These are phyloP conservation scores for Epinotia ramella DNA, from an alignment of 2,888 invertebrate genomes.

Conservation along the genomic window DNA sequence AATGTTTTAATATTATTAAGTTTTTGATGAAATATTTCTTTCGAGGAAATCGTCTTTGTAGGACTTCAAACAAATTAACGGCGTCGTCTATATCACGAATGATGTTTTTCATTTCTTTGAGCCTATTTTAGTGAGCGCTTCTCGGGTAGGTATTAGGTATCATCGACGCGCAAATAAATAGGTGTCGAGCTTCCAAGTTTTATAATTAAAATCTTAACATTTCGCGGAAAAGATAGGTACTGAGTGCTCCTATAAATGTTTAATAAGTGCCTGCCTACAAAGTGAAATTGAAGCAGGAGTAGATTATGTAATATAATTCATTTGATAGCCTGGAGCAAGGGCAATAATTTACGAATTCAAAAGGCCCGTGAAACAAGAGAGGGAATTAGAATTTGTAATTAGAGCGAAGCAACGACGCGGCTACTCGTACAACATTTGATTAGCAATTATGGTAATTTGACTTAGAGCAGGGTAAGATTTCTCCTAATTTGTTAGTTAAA, in stretches of 20 bases:
- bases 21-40: constrained; percentile 74
- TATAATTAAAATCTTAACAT: constrained; percentile 29
- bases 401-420: constrained; percentile 74
- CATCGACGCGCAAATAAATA: constrained; percentile 34
- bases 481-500: constrained; percentile 83
- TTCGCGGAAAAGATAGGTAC: constrained; percentile 1
- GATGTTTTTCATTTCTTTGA: constrained; percentile 61
- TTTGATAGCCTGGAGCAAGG: constrained; percentile 71
- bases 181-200: constrained; percentile 24
- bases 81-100: constrained; percentile 59
- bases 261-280: constrained; percentile 40
- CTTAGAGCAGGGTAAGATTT: constrained; percentile 84
- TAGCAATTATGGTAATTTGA: constrained; percentile 85
- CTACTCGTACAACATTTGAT: constrained; percentile 83
- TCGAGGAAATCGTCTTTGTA: constrained; percentile 71
- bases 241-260: constrained; percentile 32
- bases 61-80: constrained; percentile 76
- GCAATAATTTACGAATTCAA: constrained; percentile 84
- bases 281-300: constrained; percentile 41
- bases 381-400: constrained; percentile 85
- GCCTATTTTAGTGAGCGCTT: constrained; percentile 50
- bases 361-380: constrained; percentile 82
- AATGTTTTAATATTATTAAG: constrained; percentile 77
- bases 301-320: constrained; percentile 58
- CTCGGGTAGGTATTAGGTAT: constrained; percentile 32